Base-by-base conservation (phyloP, 2,888 invertebrate genomes). In the Eumerus sabulonum region DNA sequence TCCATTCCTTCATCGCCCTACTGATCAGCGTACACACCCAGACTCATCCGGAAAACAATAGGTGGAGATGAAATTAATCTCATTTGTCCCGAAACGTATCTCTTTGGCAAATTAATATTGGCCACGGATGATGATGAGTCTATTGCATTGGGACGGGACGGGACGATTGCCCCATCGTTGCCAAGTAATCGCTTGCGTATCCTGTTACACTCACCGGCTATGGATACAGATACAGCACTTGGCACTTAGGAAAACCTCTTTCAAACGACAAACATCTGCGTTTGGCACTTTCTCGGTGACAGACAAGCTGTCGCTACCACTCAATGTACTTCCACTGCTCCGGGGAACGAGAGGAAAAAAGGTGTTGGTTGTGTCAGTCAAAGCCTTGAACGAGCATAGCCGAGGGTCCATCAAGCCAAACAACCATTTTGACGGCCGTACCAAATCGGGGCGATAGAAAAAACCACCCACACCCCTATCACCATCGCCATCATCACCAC, bases 231-330 rank as follows among this genome's bases (percentile, higher is more conserved):
- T 73, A 79, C 79, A 74, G 44, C 74, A 60, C 40, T 60, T 54
- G 50, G 51, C 79, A 79, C 79, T 79, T 73, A 54, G 27, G 16
- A 38, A n/a, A 4, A 27, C 27, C 27, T 27, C 27, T 7, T 27
- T 27, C 27, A 27, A 13, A 12, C 35, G 40, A 40, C 50, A 48
- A 64, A 38, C 79, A 74, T 59, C 68, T 79, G 79, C 50, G 17
- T 50, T 70, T 79, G 79, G 62, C 79, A 79, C 45, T 79, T 79
- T 70, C 44, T 60, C 59, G 68, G 50, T 79, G 70, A 74, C 64
- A 79, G 79, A 74, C 79, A 79, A 79, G 79, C 79, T 79, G 74
- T 79, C 79, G 79, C 74, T 79, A 45, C 79, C 77, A 76, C 64
- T 77, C 63, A 57, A 50, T 50, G 9, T 11, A 9, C 17, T 13